Base-by-base conservation (phyloP, 2,113 vertebrate genomes). In the Pseudonaja textilis region DNA sequence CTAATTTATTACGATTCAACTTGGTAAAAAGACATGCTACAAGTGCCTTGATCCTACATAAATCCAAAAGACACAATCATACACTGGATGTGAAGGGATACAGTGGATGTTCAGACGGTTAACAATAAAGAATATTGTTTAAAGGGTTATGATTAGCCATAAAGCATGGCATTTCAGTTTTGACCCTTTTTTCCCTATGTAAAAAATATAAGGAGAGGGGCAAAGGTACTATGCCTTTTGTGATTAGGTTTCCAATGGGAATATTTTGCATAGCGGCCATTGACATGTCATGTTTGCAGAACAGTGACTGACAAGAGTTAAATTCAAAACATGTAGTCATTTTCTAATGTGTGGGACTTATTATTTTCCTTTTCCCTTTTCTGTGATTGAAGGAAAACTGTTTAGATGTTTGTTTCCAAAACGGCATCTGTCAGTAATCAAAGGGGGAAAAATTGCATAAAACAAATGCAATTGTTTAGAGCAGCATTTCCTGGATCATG, bases 401-500 rank as follows among this genome's bases (percentile, higher is more conserved):
- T 97, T 98, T 98, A 97, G 96, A 97, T 98, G 97, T 97, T 98
- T 98, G 97, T 98, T 98, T 98, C 98, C 98, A 98, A 97, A 98
- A 98, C 98, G 97, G 97, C 98, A 99, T 98, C 98, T 99, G 98
- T 98, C 98, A 98, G 97, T 98, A 98, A 99, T 99, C 98, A 98
- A 97, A 97, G 96, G 97, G 96, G 97, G 96, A 97, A 42, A 97
- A 97, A 97, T 98, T 97, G 97, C 97, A 98, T 97, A 98, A 98
- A 98, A 98, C 98, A 98, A 98, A 98, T 97, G 97, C 97, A 97
- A 97, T 98, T 98, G 98, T 98, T 98, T 98, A 97, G 97, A 98
- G 97, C 97, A 97, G 96, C 97, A 97, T 97, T 98, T 99, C 97
- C 98, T 98, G 98, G 97, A 97, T 98, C 98, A 97, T 97, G 98